A percentile compares a stretch with the other conserved stretches of the same genome.
Conservation (phyloP, 2,888 invertebrate genomes). For the Mythimna loreyi region DNA sequence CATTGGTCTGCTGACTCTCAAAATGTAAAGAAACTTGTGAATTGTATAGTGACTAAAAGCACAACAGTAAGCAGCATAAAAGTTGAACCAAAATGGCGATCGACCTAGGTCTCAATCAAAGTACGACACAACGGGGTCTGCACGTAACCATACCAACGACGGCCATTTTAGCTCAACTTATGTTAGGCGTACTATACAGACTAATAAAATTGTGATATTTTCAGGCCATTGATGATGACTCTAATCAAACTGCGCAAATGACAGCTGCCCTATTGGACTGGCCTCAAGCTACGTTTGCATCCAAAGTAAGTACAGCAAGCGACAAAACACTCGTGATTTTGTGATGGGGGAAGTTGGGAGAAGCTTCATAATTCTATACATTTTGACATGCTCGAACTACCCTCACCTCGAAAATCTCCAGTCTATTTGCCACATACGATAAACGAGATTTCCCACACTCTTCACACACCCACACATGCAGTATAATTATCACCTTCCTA, state of each 20-base stretch:
- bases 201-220: slow-evolving; percentile 28
- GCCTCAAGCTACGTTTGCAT: slow-evolving; percentile 99
- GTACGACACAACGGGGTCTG: too few species aligned
- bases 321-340: too few species aligned
- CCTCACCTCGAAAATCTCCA: too few species aligned
- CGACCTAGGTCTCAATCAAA: too few species aligned
- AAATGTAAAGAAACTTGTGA: slow-evolving; percentile 14
- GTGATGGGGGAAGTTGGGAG: too few species aligned
- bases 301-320: slow-evolving; percentile 95
- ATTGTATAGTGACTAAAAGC: neutral
- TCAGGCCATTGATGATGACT: slow-evolving; percentile 99
- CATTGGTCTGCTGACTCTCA: slow-evolving; percentile 7
- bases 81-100: too few species aligned
- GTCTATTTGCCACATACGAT: too few species aligned
- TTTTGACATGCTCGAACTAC: too few species aligned
- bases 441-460: neutral
- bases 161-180: too few species aligned
- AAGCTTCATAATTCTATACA: too few species aligned
- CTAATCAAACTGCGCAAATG: slow-evolving; percentile 99
- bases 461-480: neutral
- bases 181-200: neutral
- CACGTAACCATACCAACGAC: too few species aligned
- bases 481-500: neutral
- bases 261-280: slow-evolving; percentile 98
- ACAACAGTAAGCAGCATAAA: too few species aligned